These are phyloP conservation scores for Spicauda simplicius DNA, from an alignment of 2,888 invertebrate genomes.

Conservation along the genomic window DNA sequence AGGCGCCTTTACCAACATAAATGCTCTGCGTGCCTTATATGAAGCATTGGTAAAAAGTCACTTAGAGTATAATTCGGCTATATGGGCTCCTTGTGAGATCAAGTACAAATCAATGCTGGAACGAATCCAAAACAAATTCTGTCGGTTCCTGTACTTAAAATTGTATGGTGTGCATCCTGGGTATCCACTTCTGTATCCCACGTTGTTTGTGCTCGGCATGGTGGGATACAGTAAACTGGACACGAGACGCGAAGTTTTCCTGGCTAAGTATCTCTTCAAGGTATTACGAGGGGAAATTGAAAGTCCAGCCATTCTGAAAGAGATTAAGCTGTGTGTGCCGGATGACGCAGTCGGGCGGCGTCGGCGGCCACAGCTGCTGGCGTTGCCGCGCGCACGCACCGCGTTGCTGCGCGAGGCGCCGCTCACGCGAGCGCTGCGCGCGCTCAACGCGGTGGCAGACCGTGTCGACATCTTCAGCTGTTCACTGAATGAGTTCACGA, in stretches of 20 bases:
- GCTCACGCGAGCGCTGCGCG: too few relatives aligned
- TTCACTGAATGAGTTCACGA: too few relatives aligned
- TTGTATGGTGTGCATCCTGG: conserved; percentile 12
- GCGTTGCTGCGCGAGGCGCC: too few relatives aligned
- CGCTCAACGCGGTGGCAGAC: too few relatives aligned
- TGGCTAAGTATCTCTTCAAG: conserved; percentile 9
- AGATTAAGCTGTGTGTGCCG: background rate
- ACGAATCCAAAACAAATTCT: conserved; percentile 12
- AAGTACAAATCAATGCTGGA: conserved; percentile 23
- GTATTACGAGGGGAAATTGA: conserved; percentile 1
- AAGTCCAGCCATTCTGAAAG: background rate
- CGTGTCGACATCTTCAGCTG: too few relatives aligned
- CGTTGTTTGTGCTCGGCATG: conserved; percentile 1
- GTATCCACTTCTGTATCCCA: conserved; percentile 14
- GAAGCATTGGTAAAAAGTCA: too few relatives aligned
- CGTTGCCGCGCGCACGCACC: too few relatives aligned
- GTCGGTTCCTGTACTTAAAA: conserved; percentile 1
- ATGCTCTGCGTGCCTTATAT: too few relatives aligned
- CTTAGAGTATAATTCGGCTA: too few relatives aligned
- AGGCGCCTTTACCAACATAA: conserved; percentile 4
- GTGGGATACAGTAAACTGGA: too few relatives aligned
- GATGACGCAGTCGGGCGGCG: background rate
- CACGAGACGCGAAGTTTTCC: background rate
- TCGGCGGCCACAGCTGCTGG: background rate
- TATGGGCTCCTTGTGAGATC: conserved; percentile 37